Conservation (phyloP, 2,113 vertebrate species). For the Ctenomys sociabilis region DNA sequence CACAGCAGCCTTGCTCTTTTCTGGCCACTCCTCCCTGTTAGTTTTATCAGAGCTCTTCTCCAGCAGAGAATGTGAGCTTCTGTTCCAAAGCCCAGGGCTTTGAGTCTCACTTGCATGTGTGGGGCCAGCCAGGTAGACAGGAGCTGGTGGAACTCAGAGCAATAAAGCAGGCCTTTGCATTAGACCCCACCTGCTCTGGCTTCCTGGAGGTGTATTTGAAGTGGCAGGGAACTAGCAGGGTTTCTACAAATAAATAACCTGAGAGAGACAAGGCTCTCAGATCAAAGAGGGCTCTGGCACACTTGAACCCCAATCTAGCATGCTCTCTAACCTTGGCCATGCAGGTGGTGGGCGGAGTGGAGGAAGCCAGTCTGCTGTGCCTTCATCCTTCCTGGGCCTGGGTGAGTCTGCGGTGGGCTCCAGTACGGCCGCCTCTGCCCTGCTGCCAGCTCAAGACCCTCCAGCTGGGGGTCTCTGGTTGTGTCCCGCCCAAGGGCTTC, state of each 20-base stretch:
- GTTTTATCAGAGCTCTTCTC: constrained; percentile 73
- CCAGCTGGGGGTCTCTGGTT: neutral
- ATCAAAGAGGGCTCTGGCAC: constrained; percentile 59
- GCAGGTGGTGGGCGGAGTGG: neutral
- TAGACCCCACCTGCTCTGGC: neutral
- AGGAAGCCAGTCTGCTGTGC: neutral
- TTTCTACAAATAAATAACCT: constrained; percentile 68
- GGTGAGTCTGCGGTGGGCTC: constrained; percentile 26
- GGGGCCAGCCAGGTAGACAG: neutral
- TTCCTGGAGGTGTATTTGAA: constrained; percentile 67
- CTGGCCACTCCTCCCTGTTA: neutral
- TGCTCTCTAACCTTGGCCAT: neutral
- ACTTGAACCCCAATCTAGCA: neutral
- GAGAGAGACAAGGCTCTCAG: constrained; percentile 15
- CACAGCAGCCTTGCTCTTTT: neutral
- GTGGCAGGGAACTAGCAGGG: constrained; percentile 14
- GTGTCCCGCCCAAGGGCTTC: neutral
- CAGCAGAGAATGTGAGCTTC: constrained; percentile 72
- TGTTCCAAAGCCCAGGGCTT: neutral
- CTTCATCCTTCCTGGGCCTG: constrained; percentile 63
- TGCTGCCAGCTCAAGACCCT: constrained; percentile 36
- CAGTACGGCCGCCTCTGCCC: constrained; percentile 18
- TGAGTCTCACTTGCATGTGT: neutral
- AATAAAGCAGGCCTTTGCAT: neutral
- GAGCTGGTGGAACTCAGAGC: neutral